Evolutionary conservation across 2,888 invertebrate genomes (phyloP).

Genomic region (Rambutsinella grinnellia): DNA sequence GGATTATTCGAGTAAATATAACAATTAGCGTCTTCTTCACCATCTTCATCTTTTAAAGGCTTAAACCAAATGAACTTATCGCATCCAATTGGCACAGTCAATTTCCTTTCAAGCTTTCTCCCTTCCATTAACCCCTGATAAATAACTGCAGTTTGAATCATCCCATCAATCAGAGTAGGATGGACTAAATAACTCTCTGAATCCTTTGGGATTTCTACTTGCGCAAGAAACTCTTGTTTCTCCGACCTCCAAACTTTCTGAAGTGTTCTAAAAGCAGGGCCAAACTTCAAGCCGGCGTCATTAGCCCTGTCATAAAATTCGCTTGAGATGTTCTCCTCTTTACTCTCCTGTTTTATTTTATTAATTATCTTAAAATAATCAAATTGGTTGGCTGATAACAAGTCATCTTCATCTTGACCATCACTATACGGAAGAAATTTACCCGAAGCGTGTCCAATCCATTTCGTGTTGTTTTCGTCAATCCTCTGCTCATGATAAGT

Average conservation of each 20-base stretch:
- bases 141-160: constrained; percentile 27
- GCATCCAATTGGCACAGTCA: constrained; percentile 19
- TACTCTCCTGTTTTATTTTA: neutral
- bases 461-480: constrained; percentile 22
- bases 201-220: constrained; percentile 18
- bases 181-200: neutral
- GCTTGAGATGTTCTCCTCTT: neutral
- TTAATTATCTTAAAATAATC: constrained; percentile 7
- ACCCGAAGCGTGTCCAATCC: constrained; percentile 30
- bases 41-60: neutral
- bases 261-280: constrained; percentile 13
- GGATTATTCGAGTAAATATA: constrained; percentile 8
- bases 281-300: constrained; percentile 11
- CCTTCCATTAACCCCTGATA: constrained; percentile 19
- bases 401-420: neutral
- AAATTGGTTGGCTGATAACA: too few relatives aligned
- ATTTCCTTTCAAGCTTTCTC: constrained; percentile 5
- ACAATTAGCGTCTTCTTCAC: neutral
- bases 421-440: constrained; percentile 25
- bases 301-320: constrained; percentile 21
- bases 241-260: constrained; percentile 11
- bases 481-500: constrained; percentile 21
- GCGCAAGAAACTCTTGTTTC: constrained; percentile 5
- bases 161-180: constrained; percentile 20
- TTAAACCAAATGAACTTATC: constrained; percentile 30